Base-by-base conservation (phyloP, 2,888 invertebrate genomes). In the Caenorhabditis wallacei region DNA sequence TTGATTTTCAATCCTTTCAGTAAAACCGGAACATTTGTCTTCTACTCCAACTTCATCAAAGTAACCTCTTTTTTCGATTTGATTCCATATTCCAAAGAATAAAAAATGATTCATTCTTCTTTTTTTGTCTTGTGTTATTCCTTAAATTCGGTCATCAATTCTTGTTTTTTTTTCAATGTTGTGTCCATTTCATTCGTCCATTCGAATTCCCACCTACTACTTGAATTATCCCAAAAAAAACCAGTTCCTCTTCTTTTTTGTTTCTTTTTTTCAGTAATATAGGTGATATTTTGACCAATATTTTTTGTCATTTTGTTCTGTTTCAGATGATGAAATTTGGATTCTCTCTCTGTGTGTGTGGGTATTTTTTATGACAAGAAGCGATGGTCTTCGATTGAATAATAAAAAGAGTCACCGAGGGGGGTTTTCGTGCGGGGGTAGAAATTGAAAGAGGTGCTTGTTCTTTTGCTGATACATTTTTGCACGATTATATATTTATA, bases 401-500 rank as follows among this genome's bases (percentile, higher is more conserved):
- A n/a, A 76, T 76, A 76, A 76, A 76, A 76, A 24, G 35, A 26
- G 43, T 20, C 18, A 46, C 11, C 11, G 40, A 10, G 40, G 35
- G 35, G 10, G 35, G 48, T 57, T 22, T 20, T 40, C 30, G 68
- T 59, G 76, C 57, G 75, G 75, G 75, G 51, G 75, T 51, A 66
- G 63, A 46, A 53, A 35, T n/a, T 37, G 43, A 46, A 30, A 30
- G 18, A 20, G 20, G 51, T 26, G 48, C 40, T 75, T 48, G 46
- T 48, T 64, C 22, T n/a, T n/a, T n/a, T 61, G 35, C 48, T 48
- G 37, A 35, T 64, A 35, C 66, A 57, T 66, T n/a, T n/a, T 69
- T 76, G 76, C 68, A 76, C 75, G 64, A 26, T 53, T 40, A 66
- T 69, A 66, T 69, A 76, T 68, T 76, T 76, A 76, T 76, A 69